Percentiles rank a stretch among this genome's conserved stretches.
These are phyloP conservation scores for Sebastes glaucus DNA, from an alignment of 2,797 vertebrate genomes.

Conservation along the genomic window DNA sequence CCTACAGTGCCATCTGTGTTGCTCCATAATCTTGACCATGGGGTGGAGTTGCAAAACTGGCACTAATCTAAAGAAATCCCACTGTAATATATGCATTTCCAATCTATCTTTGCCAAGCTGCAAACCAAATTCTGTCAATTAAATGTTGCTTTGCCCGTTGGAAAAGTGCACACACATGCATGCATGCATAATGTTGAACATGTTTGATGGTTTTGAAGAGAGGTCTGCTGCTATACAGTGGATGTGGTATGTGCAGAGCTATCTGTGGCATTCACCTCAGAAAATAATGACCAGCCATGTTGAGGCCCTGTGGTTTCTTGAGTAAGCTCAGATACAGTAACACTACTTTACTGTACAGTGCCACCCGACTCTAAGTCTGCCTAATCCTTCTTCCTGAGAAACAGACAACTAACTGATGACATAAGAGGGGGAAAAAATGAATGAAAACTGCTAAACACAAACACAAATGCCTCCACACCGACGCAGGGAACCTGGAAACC, in stretches of 20 bases:
- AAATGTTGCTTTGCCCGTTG: background rate
- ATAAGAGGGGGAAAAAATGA: background rate
- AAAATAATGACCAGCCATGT: background rate
- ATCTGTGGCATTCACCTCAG: background rate
- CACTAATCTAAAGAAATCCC: background rate
- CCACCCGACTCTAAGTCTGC: background rate
- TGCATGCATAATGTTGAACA: background rate
- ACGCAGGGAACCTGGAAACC: background rate
- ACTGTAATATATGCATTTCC: background rate
- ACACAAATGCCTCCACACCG: background rate
- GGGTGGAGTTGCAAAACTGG: background rate
- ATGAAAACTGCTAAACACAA: background rate
- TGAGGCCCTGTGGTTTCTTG: background rate
- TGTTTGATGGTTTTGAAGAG: background rate
- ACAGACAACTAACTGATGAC: constrained; percentile 2
- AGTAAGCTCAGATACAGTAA: constrained; percentile 15
- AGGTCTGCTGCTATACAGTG: background rate
- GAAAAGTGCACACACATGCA: background rate
- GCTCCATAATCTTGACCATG: background rate
- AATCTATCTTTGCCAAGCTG: background rate
- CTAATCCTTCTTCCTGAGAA: background rate
- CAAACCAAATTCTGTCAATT: background rate
- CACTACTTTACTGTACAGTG: background rate
- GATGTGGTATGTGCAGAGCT: background rate
- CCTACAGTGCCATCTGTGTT: constrained; percentile 23